Base-by-base conservation (phyloP, 2,113 vertebrate species). In the Trematomus loennbergii region DNA sequence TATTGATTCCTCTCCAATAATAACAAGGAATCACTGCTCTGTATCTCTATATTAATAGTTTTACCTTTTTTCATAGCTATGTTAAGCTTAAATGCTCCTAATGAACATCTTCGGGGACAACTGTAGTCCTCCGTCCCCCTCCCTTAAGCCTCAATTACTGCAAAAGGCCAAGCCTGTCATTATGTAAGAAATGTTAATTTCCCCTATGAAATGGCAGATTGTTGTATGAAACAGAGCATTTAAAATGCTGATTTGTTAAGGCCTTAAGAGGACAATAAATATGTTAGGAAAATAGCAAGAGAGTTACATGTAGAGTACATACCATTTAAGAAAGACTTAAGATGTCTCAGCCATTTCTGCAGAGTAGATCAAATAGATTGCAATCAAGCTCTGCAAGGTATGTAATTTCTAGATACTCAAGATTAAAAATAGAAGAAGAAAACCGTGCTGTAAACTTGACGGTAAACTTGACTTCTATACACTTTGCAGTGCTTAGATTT, bases 191-290 rank as follows among this genome's bases (percentile, higher is more conserved):
- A 90, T 89, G 86, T 89, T 90, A 76, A 90, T 91, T 93, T 88
- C 82, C 79, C 83, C 71, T 81, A 65, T 82, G 81, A 90, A 94
- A 91, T 84, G 71, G 69, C 61, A 87, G 88, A 90, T 92, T 85
- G 79, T 87, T 86, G 77, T 78, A 78, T 80, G 75, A 92, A 91
- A 81, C 64, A 48, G 62, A 64, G 76, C 66, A 78, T 90, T 92
- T 89, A 84, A 88, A 91, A 93, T 87, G 85, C 81, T 54, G 82
- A 89, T 92, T 94, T 93, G 85, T 88, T 79, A 77, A 83, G 72
- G 73, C 80, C 86, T 78, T 60, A 53, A 68, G 86, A 87, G 86
- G 75, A 58, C 76, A 52, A 58, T 53, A 25, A 43, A 33, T 55
- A 78, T 36, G 29, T 48, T 48, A 36, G 18, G 59, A 55, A 62